A percentile compares a stretch with the other conserved stretches of the same genome.
Evolutionary conservation across 1,140 invertebrate genomes (phyloP).

Genomic region (Frieseomelitta varia): DNA sequence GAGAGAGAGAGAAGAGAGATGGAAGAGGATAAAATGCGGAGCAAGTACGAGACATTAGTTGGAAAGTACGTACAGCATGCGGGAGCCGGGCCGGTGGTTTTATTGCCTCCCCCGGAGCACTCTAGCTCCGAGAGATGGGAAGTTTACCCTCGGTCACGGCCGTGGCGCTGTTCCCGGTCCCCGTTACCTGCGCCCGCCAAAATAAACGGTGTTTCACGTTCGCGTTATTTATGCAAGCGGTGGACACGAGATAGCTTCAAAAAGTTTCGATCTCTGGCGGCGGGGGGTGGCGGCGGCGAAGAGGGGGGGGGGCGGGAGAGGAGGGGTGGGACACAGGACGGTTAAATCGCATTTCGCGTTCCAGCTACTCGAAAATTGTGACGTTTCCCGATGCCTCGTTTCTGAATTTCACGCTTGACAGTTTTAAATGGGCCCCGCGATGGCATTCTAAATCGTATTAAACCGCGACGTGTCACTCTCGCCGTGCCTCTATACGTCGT

Average conservation of each 20-base stretch:
- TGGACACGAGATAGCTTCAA: slow-evolving; percentile 49
- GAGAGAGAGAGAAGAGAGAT: background rate
- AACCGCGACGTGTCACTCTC: slow-evolving; percentile 36
- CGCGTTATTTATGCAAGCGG: slow-evolving; percentile 57
- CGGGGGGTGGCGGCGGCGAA: too few relatives aligned
- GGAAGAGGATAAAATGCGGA: slow-evolving; percentile 1
- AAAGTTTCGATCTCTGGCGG: slow-evolving; percentile 55
- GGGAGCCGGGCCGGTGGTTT: slow-evolving; percentile 19
- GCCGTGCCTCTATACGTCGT: background rate
- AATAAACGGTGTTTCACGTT: slow-evolving; percentile 56
- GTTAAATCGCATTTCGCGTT: slow-evolving; percentile 50
- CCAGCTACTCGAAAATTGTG: slow-evolving; percentile 52
- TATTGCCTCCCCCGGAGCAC: slow-evolving; percentile 36
- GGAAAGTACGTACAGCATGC: slow-evolving; percentile 18
- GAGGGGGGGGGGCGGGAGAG: too few relatives aligned
- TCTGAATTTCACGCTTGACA: slow-evolving; percentile 51
- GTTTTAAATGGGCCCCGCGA: slow-evolving; percentile 45
- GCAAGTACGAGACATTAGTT: slow-evolving; percentile 33
- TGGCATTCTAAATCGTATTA: slow-evolving; percentile 52
- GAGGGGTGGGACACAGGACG: background rate
- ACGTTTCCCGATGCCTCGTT: slow-evolving; percentile 43
- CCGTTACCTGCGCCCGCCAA: slow-evolving; percentile 8
- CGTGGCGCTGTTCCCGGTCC: background rate
- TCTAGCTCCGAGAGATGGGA: slow-evolving; percentile 41
- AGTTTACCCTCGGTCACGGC: slow-evolving; percentile 30